Evolutionary conservation across 2,797 vertebrate genomes (phyloP).

Genomic region (Otolemur crassicaudatus): DNA sequence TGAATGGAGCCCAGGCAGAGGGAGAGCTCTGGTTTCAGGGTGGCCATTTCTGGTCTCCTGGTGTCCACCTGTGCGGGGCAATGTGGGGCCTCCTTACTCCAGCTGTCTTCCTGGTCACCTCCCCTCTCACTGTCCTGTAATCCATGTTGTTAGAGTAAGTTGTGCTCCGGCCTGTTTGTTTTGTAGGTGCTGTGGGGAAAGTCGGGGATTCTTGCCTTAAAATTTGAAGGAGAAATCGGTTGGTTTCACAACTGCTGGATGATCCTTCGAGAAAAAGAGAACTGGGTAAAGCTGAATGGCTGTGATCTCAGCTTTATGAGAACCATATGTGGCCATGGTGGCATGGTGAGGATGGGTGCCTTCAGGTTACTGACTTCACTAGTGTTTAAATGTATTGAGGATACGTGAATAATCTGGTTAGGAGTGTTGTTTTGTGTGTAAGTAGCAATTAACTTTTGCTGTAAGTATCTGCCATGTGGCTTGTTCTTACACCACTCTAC

Average conservation of each 20-base stretch:
- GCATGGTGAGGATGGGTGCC: neutral
- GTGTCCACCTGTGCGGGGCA: neutral
- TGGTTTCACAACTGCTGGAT: conserved; percentile 52
- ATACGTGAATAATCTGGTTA: neutral
- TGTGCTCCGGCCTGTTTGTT: conserved; percentile 12
- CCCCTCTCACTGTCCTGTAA: neutral
- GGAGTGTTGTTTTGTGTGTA: conserved; percentile 6
- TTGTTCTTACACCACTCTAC: neutral
- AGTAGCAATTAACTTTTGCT: conserved; percentile 29
- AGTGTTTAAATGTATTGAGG: neutral
- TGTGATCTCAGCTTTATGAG: conserved; percentile 16
- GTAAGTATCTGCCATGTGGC: neutral
- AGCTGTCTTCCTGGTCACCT: neutral
- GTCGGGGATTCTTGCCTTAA: conserved; percentile 51
- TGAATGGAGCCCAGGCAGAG: conserved; percentile 44
- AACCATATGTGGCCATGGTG: neutral
- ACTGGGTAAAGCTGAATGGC: neutral
- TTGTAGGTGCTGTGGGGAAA: neutral
- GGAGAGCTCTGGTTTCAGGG: conserved; percentile 50
- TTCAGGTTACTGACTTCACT: conserved; percentile 11
- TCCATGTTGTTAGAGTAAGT: conserved; percentile 36
- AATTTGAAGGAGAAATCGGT: conserved; percentile 57
- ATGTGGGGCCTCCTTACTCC: neutral
- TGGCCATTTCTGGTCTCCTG: fast-evolving
- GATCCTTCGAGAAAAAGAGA: conserved; percentile 60